Evolutionary conservation across 2,888 invertebrate species (phyloP), one percentile per base, ranked within the genome.

Genomic region (Lypha dubia): DNA sequence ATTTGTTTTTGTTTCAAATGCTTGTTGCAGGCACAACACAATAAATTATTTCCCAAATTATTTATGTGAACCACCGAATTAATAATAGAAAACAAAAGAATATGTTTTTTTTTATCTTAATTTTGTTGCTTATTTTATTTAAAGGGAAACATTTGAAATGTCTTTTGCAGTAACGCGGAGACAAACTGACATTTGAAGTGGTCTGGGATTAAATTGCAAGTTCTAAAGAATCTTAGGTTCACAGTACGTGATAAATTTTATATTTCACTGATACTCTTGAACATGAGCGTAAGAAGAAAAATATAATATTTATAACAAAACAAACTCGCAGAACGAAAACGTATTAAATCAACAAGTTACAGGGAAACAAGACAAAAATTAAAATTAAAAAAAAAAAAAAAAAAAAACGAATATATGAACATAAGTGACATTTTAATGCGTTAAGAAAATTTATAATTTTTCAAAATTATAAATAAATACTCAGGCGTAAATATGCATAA

Each of bases 161-260:
- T 73, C 56, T 77, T 68, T 73, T 56, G 71, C 71, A 56, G 70
- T 70, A 70, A 74, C 76, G n/a, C n/a, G 63, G 35, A 63, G 73
- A 68, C 80, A 35, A 73, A 75, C 79, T 65, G 79, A 71, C 80
- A 76, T 76, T 81, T 84, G 73, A 84, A 84, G 77, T 81, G 81
- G 84, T 84, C 77, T 77, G 81, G 81, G 77, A 81, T 84, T 81
- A 81, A 74, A 74, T 84, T 84, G 81, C 81, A 79, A 65, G 58
- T 84, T 81, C 81, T 58, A 49, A 63, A 74, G 84, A 84, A 84
- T 81, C 68, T 76, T 65, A 67, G 71, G 75, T 75, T 79, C 80
- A 79, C 81, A 79, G 84, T 81, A 84, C 84, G 84, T 84, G 84
- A 84, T 84, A 84, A 84, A 84, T 84, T 84, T 51, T 58, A 77